Base-by-base conservation (phyloP, 2,888 invertebrate species). In the Dinocampus coccinellae region DNA sequence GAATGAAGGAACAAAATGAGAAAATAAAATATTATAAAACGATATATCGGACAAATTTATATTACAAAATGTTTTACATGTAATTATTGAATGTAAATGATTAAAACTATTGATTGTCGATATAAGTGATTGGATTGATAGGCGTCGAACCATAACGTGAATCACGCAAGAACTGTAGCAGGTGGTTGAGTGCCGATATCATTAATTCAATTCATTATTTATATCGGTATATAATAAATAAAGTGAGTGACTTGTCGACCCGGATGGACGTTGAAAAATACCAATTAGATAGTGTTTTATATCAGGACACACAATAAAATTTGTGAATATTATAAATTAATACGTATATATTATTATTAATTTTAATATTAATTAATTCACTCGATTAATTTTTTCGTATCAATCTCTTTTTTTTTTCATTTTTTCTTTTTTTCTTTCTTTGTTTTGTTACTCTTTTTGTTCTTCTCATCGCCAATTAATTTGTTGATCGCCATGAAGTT, bases 401-500 rank as follows among this genome's bases (percentile, higher is more conserved):
- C n/a, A n/a, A n/a, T n/a, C n/a, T n/a, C n/a, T n/a, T n/a, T n/a
- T n/a, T n/a, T n/a, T n/a, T n/a, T n/a, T n/a, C n/a, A n/a, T n/a
- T n/a, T n/a, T n/a, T n/a, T n/a, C n/a, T n/a, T n/a, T n/a, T n/a
- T n/a, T n/a, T n/a, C n/a, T n/a, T n/a, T n/a, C n/a, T n/a, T n/a
- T n/a, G n/a, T n/a, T n/a, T n/a, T n/a, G n/a, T n/a, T n/a, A n/a
- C 11, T 39, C 16, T 26, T 62, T 62, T 42, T 47, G 2, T 16
- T 16, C n/a, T 39, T 20, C 42, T 62, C n/a, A 42, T 24, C 29
- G 7, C 16, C 10, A 20, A 58, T 33, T 29, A 58, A 39, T 39
- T 26, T 36, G n/a, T 57, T 62, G 42, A 62, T 42, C 24, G 16
- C 57, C 57, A 7, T 57, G 24, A 42, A 62, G 62, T 36, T 22